Conservation (phyloP, 2,797 vertebrate genomes). For the Danio choprae region DNA sequence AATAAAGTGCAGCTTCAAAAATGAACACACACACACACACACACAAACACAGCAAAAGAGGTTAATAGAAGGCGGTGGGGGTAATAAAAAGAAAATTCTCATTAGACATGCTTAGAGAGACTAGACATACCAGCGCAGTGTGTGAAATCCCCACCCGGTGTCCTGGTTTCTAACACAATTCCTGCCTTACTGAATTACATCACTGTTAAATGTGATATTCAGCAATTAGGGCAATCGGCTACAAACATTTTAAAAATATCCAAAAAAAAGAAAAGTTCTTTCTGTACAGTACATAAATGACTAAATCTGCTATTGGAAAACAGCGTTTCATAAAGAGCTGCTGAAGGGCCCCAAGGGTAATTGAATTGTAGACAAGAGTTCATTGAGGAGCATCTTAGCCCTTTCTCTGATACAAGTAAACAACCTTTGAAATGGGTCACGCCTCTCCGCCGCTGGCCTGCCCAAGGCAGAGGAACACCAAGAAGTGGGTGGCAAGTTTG, state of each 20-base stretch:
- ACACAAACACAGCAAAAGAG: too few relatives aligned
- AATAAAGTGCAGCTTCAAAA: slow-evolving; percentile 70
- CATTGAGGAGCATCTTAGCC: slow-evolving; percentile 83
- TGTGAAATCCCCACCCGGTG: slow-evolving; percentile 28
- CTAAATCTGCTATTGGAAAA: slow-evolving; percentile 66
- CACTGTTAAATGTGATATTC: slow-evolving; percentile 38
- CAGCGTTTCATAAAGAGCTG: slow-evolving; percentile 61
- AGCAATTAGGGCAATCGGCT: slow-evolving; percentile 32
- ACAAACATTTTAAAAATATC: neutral
- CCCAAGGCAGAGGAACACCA: slow-evolving; percentile 74
- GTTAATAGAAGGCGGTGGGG: neutral
- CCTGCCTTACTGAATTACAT: slow-evolving; percentile 38
- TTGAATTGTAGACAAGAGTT: slow-evolving; percentile 89
- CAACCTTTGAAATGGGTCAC: slow-evolving; percentile 87
- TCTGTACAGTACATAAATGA: slow-evolving; percentile 49
- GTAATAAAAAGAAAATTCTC: slow-evolving; percentile 13
- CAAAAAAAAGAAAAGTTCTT: slow-evolving; percentile 21
- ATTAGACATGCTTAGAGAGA: slow-evolving; percentile 33
- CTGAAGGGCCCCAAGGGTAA: slow-evolving; percentile 80
- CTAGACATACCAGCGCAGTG: slow-evolving; percentile 33
- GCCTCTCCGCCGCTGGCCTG: slow-evolving; percentile 78
- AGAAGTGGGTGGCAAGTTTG: slow-evolving; percentile 76
- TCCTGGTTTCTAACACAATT: slow-evolving; percentile 17
- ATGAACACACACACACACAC: too few relatives aligned
- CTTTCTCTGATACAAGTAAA: slow-evolving; percentile 84